Evolutionary conservation across 1,140 invertebrate species (phyloP).

Genomic region (silkworm (Bombyx mori)): ASM3026992v2 NC_085112.1:9248001-9248500

Average conservation of each 20-base stretch:
- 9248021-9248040: too few relatives aligned
- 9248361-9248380: too few relatives aligned
- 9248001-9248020: too few relatives aligned
- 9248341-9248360: too few relatives aligned
- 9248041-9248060: too few relatives aligned
- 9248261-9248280: slow-evolving; percentile 26
- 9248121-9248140: slow-evolving; percentile 23
- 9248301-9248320: too few relatives aligned
- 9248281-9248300: slow-evolving; percentile 3
- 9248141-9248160: slow-evolving; percentile 41
- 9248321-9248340: not conserved
- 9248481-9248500: slow-evolving; percentile 9
- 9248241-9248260: slow-evolving; percentile 36
- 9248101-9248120: slow-evolving; percentile 9
- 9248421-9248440: slow-evolving; percentile 7
- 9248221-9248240: slow-evolving; percentile 42
- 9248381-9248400: too few relatives aligned
- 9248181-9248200: slow-evolving; percentile 49
- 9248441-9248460: slow-evolving; percentile 20
- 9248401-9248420: not conserved
- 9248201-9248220: slow-evolving; percentile 38
- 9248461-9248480: slow-evolving; percentile 27
- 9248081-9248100: too few relatives aligned
- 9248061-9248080: too few relatives aligned
- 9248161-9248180: slow-evolving; percentile 18